Percentiles rank a stretch among this genome's conserved stretches.
phyloP scores from a whole-genome alignment of 1,140 invertebrate species.

The Probaryconus sp. region DNA sequence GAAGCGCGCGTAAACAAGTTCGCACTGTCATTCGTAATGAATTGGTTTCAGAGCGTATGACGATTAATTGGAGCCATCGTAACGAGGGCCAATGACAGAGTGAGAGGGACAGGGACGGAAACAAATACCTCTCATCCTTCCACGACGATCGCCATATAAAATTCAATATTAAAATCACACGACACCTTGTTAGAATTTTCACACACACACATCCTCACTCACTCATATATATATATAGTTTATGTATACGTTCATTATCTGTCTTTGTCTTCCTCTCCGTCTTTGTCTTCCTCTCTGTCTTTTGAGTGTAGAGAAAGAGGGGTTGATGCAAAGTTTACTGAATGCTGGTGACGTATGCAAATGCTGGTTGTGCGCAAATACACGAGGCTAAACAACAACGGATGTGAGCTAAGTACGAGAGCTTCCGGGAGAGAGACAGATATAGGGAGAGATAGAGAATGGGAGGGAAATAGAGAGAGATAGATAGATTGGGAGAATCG shows the following conservation, averaged over 20 bases:
- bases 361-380: conserved; percentile 27
- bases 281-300: not conserved
- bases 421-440: conserved; percentile 42
- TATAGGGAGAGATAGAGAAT: no score
- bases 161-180: conserved; percentile 33
- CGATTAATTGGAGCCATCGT: conserved; percentile 41
- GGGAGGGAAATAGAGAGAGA: no score
- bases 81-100: conserved; percentile 33
- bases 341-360: conserved; percentile 43
- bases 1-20: conserved; percentile 36
- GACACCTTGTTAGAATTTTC: not conserved
- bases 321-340: conserved; percentile 12
- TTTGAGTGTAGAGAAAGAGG: not conserved
- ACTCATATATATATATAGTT: no score
- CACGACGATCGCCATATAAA: conserved; percentile 33
- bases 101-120: no score
- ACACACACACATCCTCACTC: not conserved
- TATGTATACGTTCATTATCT: conserved; percentile 9
- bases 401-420: conserved; percentile 18
- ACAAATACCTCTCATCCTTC: no score
- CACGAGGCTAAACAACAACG: conserved; percentile 22
- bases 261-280: not conserved
- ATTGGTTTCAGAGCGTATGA: conserved; percentile 28
- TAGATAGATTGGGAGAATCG: no score
- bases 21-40: conserved; percentile 36